A percentile compares a stretch with the other conserved stretches of the same genome.
Conservation (phyloP, 2,888 invertebrate genomes). For the Homarus gammarus region DNA sequence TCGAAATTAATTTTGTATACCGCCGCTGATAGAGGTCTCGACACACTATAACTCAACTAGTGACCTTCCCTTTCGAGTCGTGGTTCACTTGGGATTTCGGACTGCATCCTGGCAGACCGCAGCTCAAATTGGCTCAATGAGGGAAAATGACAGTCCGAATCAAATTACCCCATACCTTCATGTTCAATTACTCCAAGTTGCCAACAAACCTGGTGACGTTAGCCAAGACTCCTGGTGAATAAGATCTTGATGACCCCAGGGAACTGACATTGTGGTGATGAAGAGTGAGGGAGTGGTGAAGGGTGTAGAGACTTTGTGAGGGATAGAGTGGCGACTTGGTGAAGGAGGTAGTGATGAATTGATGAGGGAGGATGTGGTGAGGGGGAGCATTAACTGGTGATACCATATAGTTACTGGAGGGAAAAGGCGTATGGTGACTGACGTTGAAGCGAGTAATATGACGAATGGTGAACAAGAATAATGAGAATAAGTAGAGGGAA, state of each 20-base stretch:
- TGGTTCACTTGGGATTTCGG: too few relatives aligned
- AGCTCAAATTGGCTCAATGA: not conserved
- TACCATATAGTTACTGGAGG: too few relatives aligned
- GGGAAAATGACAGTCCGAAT: not conserved
- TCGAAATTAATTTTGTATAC: too few relatives aligned
- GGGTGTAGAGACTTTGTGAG: not conserved
- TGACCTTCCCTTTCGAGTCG: too few relatives aligned
- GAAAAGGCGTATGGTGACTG: too few relatives aligned
- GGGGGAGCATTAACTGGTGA: too few relatives aligned
- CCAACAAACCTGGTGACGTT: not conserved
- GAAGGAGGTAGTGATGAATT: not conserved
- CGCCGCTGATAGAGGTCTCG: too few relatives aligned
- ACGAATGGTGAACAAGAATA: too few relatives aligned
- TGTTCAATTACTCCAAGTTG: not conserved
- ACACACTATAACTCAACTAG: too few relatives aligned
- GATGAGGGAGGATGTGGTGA: too few relatives aligned
- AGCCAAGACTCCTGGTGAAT: not conserved
- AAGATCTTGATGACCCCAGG: not conserved
- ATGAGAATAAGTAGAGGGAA: too few relatives aligned
- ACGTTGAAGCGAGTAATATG: too few relatives aligned
- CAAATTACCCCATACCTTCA: constrained; percentile 9
- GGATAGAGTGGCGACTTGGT: not conserved
- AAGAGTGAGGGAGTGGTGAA: not conserved
- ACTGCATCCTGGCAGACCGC: not conserved
- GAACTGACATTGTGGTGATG: not conserved